Conservation (phyloP, 2,888 invertebrate species). For the Acronicta leporina region DNA sequence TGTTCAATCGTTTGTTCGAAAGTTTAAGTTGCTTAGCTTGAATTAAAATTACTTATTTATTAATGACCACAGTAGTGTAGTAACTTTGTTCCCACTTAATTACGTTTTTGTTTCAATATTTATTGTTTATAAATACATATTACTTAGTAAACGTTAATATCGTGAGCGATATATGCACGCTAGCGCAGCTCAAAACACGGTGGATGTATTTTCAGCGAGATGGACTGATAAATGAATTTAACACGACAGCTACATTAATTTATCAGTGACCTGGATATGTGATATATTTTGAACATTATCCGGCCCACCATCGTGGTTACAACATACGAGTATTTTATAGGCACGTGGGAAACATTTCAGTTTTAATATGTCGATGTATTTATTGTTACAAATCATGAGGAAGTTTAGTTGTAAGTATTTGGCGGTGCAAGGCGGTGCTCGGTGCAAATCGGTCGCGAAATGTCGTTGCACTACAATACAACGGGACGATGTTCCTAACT, state of each 20-base stretch:
- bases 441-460: constrained; percentile 31
- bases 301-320: constrained; percentile 12
- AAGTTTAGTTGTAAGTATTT: constrained; percentile 30
- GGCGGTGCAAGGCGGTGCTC: constrained; percentile 51
- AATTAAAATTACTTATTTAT: neutral
- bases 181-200: constrained; percentile 15
- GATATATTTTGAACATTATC: constrained; percentile 45
- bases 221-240: constrained; percentile 47
- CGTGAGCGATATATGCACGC: constrained; percentile 4
- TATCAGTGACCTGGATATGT: constrained; percentile 45
- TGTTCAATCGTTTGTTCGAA: no score
- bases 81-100: neutral
- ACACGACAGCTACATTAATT: constrained; percentile 42
- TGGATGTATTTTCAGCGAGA: constrained; percentile 28
- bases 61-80: neutral
- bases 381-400: constrained; percentile 17
- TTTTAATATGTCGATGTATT: constrained; percentile 26
- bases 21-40: no score
- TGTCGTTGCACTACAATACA: constrained; percentile 43
- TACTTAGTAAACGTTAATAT: neutral
- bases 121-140: neutral
- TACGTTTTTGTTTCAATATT: neutral
- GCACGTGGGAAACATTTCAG: constrained; percentile 14
- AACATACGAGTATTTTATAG: constrained; percentile 10
- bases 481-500: constrained; percentile 4